Evolutionary conservation across 2,113 vertebrate species (phyloP).

Genomic region (Microtus oregoni): DNA sequence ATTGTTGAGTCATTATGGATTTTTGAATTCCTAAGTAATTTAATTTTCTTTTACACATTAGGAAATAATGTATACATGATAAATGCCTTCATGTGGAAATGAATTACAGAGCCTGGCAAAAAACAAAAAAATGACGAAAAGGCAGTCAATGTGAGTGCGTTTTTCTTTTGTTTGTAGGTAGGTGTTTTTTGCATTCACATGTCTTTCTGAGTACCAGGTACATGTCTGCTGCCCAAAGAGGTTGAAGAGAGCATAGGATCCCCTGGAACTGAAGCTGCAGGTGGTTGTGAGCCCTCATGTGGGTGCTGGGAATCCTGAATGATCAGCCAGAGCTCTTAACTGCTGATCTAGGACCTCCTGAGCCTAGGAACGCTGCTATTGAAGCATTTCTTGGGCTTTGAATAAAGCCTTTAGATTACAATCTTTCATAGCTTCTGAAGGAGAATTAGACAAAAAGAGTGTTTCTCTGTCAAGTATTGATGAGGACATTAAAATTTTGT

Average conservation of each 20-base stretch:
- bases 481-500: slow-evolving; percentile 21
- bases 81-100: slow-evolving; percentile 1
- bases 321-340: no score
- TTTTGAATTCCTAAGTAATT: slow-evolving; percentile 41
- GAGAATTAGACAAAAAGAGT: slow-evolving; percentile 10
- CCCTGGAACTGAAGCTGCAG: background rate
- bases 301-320: background rate
- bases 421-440: slow-evolving; percentile 25
- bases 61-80: background rate
- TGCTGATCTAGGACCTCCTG: background rate
- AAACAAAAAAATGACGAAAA: background rate
- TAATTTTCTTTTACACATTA: slow-evolving; percentile 48
- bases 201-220: no score
- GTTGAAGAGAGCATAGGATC: no score
- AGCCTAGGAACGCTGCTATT: background rate
- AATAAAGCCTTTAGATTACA: background rate
- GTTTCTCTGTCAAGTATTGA: background rate
- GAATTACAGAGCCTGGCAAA: background rate
- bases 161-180: background rate
- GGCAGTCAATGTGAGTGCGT: background rate
- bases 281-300: background rate
- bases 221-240: background rate
- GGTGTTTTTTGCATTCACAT: background rate
- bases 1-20: background rate
- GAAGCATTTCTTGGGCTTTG: background rate